These are phyloP conservation scores for Caenorhabditis zanzibari DNA, from an alignment of 2,888 invertebrate genomes.

Conservation along the genomic window DNA sequence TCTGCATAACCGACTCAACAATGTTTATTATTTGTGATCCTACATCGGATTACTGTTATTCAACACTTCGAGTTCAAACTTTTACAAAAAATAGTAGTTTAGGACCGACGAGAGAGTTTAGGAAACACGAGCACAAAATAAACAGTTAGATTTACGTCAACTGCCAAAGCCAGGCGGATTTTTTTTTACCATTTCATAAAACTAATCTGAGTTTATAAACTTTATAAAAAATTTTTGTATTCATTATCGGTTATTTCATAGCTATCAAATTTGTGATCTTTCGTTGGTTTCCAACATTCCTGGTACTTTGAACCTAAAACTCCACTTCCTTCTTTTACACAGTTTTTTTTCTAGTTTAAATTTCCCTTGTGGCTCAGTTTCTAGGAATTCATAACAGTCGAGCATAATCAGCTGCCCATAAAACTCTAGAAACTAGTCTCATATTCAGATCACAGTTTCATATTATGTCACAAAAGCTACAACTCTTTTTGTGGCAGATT, in stretches of 20 bases:
- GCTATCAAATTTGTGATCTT: too few relatives aligned
- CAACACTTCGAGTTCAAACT: too few relatives aligned
- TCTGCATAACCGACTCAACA: too few relatives aligned
- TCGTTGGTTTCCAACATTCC: too few relatives aligned
- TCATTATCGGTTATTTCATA: too few relatives aligned
- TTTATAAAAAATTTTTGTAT: too few relatives aligned
- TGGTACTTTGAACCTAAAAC: too few relatives aligned
- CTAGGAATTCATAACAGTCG: neutral
- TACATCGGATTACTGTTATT: too few relatives aligned
- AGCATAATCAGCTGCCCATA: neutral
- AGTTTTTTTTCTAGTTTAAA: too few relatives aligned
- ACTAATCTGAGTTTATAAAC: neutral
- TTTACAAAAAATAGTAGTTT: neutral
- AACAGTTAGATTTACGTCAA: constrained; percentile 34
- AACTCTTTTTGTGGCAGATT: neutral
- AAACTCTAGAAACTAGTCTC: neutral
- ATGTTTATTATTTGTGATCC: too few relatives aligned
- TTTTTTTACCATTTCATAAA: neutral
- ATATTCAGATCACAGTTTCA: neutral
- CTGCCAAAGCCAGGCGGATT: neutral
- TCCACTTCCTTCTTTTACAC: too few relatives aligned
- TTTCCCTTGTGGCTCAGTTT: neutral
- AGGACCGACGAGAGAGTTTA: neutral
- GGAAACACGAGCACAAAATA: constrained; percentile 12
- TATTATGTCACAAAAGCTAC: neutral